Evolutionary conservation across 2,113 vertebrate species (phyloP), one percentile per base, ranked within the genome.

Genomic region (Australoheros scitulus): DNA sequence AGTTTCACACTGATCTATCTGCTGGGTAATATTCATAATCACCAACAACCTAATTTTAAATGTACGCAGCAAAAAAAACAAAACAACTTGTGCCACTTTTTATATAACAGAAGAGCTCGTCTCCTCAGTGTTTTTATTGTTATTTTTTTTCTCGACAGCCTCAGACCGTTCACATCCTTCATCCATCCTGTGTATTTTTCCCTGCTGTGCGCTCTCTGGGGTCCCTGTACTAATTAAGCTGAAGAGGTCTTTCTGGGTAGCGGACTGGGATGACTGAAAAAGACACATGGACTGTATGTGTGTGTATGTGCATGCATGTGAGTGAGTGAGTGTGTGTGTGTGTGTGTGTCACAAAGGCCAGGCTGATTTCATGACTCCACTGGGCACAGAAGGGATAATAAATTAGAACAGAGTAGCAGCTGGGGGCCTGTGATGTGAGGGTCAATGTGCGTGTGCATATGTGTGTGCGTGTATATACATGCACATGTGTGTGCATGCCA

Each of bases 151-250:
- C 60, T 10, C 26, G 80, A 74, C 80, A 90, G 59, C 34, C 55
- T 64, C 65, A 84, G 56, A 87, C 75, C 65, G 86, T 87, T 87
- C 79, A 60, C 80, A 87, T 89, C 84, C 80, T 86, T 89, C 86
- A 88, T 84, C 80, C 11, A 11, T 85, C 50, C 79, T 76, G 79
- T 79, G 77, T 82, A 86, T 90, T 91, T 92, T 90, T 60, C 77
- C 86, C 91, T 79, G 59, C 55, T 85, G 78, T 83, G 80, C 18
- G 22, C 76, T 91, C 94, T 90, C 87, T 34, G 47, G 91, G 90
- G 94, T 92, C 85, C 61, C 79, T 85, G 82, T 89, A 87, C 93
- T 94, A 95, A 96, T 95, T 95, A 95, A 95, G 90, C 87, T 82
- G 80, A 93, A 94, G 89, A 93, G 92, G 92, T 95, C 91, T 90